phyloP scores from a whole-genome alignment of 2,113 vertebrate species.

The Ptilonorhynchus violaceus region DNA sequence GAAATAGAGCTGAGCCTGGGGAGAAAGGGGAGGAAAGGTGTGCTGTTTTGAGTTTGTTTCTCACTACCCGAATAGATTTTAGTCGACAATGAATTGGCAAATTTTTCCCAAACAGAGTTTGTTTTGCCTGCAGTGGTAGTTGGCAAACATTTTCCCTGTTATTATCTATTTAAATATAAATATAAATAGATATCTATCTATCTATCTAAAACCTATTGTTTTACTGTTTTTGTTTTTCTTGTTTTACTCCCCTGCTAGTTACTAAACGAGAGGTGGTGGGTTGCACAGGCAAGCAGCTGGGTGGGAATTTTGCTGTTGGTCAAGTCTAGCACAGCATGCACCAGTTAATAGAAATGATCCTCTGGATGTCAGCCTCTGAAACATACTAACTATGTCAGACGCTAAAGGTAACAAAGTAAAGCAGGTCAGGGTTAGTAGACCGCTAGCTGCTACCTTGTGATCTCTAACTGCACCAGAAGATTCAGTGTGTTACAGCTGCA shows the following conservation, averaged over 20 bases:
- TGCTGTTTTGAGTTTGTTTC: not conserved
- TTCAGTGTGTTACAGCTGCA: not conserved
- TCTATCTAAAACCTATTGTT: not conserved
- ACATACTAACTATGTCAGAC: not conserved
- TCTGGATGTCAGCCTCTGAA: not conserved
- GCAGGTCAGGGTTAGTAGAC: not conserved
- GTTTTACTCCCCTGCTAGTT: not conserved
- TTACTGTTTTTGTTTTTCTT: not conserved
- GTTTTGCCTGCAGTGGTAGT: not conserved
- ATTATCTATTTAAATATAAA: not conserved
- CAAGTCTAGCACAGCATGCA: not conserved
- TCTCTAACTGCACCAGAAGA: not conserved
- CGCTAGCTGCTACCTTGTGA: not conserved
- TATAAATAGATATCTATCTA: no score
- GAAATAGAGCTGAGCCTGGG: not conserved
- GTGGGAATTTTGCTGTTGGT: not conserved
- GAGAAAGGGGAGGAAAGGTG: not conserved
- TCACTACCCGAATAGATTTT: not conserved
- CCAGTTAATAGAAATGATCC: not conserved
- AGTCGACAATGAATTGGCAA: not conserved
- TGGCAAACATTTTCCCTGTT: not conserved
- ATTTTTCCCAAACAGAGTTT: not conserved
- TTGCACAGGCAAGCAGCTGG: not conserved
- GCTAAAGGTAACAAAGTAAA: not conserved
- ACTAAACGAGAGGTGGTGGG: accelerated